Evolutionary conservation across 2,797 vertebrate species (phyloP).

Genomic region (Pipistrellus nathusii): DNA sequence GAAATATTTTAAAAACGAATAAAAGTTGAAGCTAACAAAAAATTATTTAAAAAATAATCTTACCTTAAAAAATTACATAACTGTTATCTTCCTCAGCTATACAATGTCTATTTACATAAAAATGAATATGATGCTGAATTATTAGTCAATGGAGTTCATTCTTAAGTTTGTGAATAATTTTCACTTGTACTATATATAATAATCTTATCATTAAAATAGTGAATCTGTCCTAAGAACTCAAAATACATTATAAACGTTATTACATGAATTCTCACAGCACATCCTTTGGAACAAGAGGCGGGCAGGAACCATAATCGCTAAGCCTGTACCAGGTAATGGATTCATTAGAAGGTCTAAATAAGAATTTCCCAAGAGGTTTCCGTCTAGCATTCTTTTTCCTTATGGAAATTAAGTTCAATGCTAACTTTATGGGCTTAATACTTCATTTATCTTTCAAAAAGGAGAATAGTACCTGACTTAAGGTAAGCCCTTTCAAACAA

Average conservation of each 20-base stretch:
- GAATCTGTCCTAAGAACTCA: constrained; percentile 49
- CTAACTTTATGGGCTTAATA: constrained; percentile 53
- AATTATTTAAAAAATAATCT: constrained; percentile 71
- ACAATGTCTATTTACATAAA: constrained; percentile 52
- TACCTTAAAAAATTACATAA: constrained; percentile 67
- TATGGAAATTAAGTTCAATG: constrained; percentile 58
- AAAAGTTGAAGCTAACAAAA: constrained; percentile 61
- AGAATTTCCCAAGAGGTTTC: constrained; percentile 40
- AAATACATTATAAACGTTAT: constrained; percentile 46
- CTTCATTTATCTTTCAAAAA: constrained; percentile 30
- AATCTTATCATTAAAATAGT: constrained; percentile 62
- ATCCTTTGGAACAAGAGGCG: constrained; percentile 16
- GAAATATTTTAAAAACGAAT: constrained; percentile 24
- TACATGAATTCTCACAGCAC: constrained; percentile 45
- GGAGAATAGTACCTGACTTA: constrained; percentile 2
- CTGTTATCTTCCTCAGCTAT: constrained; percentile 34
- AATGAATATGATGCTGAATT: constrained; percentile 34
- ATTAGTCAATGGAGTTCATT: constrained; percentile 54
- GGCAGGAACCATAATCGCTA: not conserved
- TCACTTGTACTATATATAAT: constrained; percentile 57
- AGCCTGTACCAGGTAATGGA: not conserved
- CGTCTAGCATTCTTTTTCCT: constrained; percentile 1
- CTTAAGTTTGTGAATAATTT: constrained; percentile 53
- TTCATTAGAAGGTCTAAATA: constrained; percentile 31
- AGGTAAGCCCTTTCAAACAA: constrained; percentile 53